A percentile compares a stretch with the other conserved stretches of the same genome.
Evolutionary conservation across 2,797 vertebrate species (phyloP).

Genomic region (Rachycentron canadum): DNA sequence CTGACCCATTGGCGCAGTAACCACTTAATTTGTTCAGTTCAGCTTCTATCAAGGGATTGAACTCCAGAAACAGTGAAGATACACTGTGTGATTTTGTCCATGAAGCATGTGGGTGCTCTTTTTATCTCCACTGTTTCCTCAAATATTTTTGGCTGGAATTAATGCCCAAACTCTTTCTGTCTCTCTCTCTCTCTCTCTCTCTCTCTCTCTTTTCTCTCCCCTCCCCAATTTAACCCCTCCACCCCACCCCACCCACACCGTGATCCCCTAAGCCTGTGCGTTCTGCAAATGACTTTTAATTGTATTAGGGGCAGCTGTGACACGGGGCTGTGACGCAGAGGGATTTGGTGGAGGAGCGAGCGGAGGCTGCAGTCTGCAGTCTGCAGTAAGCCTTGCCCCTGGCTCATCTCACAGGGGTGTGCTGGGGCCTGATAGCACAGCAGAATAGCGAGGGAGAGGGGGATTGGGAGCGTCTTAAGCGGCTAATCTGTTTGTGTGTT

Average conservation of each 20-base stretch:
- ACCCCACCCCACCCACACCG: slow-evolving; percentile 75
- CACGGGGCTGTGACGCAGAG: slow-evolving; percentile 84
- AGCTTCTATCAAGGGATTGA: slow-evolving; percentile 43
- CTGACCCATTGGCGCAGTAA: slow-evolving; percentile 31
- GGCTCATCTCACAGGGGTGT: slow-evolving; percentile 89
- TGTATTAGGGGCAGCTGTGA: slow-evolving; percentile 90
- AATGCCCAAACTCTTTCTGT: slow-evolving; percentile 63
- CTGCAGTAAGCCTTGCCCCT: slow-evolving; percentile 87
- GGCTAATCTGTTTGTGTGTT: slow-evolving; percentile 90
- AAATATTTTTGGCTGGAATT: slow-evolving; percentile 71
- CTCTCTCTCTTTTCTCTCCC: slow-evolving; percentile 3
- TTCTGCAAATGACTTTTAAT: slow-evolving; percentile 91
- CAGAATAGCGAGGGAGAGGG: slow-evolving; percentile 84
- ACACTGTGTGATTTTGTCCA: slow-evolving; percentile 48
- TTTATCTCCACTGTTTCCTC: slow-evolving; percentile 36
- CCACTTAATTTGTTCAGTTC: slow-evolving; percentile 39
- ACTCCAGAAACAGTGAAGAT: slow-evolving; percentile 46
- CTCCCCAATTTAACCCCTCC: slow-evolving; percentile 66
- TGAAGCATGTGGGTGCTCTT: slow-evolving; percentile 50
- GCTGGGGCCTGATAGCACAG: slow-evolving; percentile 87
- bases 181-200: slow-evolving; percentile 31
- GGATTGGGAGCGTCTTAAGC: slow-evolving; percentile 85
- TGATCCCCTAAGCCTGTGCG: slow-evolving; percentile 84
- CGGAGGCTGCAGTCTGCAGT: slow-evolving; percentile 81
- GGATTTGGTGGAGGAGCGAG: slow-evolving; percentile 82